Base-by-base conservation (phyloP, 2,888 invertebrate species). In the Hoplodrina ambigua region DNA sequence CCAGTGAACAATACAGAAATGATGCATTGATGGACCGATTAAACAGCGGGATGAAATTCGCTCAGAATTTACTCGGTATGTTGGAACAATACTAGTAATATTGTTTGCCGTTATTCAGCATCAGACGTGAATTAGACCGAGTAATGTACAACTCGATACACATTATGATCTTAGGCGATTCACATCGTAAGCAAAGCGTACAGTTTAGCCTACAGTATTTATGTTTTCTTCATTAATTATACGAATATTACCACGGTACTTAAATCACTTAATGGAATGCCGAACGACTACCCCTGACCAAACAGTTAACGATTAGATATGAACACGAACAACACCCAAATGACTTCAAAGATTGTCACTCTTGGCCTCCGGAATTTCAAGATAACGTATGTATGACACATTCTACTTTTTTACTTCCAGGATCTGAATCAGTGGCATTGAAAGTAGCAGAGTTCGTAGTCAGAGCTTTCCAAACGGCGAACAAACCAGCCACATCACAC, bases 391-490 rank as follows among this genome's bases (percentile, higher is more conserved):
- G 5, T 17, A 10, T 17, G 4, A n/a, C 19, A 15, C 11, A 25
- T 13, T 60, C 8, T 41, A 8, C 15, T 17, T 30, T 30, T 59
- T 49, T 17, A 54, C 25, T 63, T 65, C 19, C 89, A 95, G 95
- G 94, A 30, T 93, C 95, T 0, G 95, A 95, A 83, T 95, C 95
- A 10, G 91, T 95, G 19, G 94, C 96, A 0, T 72, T 91, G 54
- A 95, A 94, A 88, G 96, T 95, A 11, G 96, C 96, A 1, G 95
- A 96, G 72, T 95, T 96, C 55, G 95, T 96, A 8, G 94, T 96
- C 0, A 89, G 87, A 72, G 95, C 96, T 1, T 95, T 95, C 72
- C 93, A 94, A 84, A 89, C 91, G 0, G 86, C 86, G 0, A 91
- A 90, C 62, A 88, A 86, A 57, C 81, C 85, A 10, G 69, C 84